These are phyloP conservation scores for Parazoanthus darwini DNA, from an alignment of 92 coral and sea anemone genomes.

Conservation along the genomic window DNA sequence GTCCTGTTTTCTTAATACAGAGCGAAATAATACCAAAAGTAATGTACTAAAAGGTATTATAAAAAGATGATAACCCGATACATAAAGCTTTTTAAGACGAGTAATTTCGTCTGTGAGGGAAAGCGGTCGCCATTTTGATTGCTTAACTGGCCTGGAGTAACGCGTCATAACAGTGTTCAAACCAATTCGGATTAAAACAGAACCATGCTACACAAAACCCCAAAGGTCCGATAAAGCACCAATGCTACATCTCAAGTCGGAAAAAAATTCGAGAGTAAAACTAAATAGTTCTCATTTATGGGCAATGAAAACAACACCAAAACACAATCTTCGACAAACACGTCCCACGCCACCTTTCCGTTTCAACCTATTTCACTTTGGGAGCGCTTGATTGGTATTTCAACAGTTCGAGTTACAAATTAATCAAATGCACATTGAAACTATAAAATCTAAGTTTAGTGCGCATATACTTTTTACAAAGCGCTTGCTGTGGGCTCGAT, in stretches of 20 bases:
- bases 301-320: not conserved
- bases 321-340: not conserved
- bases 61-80: not conserved
- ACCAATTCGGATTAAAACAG: conserved; percentile 38
- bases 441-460: conserved; percentile 1
- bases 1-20: not conserved
- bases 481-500: conserved; percentile 9
- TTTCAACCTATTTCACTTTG: conserved; percentile 17
- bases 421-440: conserved; percentile 5
- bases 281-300: not conserved
- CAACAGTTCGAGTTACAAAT: not conserved
- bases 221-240: conserved; percentile 12
- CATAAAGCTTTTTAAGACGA: not conserved
- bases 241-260: not conserved
- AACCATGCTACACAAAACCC: not conserved
- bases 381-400: not conserved
- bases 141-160: not conserved
- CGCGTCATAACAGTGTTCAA: conserved; percentile 19
- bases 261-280: conserved; percentile 1
- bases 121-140: conserved; percentile 25
- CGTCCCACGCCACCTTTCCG: not conserved
- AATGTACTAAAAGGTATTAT: not conserved
- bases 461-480: conserved; percentile 16
- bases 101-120: not conserved
- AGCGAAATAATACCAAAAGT: conserved; percentile 7